These are phyloP conservation scores for Nymphalis c-album DNA, from an alignment of 2,888 invertebrate genomes.

Conservation along the genomic window DNA sequence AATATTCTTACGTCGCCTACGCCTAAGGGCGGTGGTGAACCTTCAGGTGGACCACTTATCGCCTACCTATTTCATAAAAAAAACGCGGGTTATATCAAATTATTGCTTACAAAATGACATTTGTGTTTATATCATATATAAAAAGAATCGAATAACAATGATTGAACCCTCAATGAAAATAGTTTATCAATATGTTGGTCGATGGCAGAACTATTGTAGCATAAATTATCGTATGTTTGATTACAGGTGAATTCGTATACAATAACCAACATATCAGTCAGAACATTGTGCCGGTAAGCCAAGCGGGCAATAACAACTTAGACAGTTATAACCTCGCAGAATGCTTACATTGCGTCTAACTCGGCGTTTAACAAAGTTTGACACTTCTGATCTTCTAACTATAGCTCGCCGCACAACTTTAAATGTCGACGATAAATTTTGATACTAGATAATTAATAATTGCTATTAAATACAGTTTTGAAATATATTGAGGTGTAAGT, in stretches of 20 bases:
- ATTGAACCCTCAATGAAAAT: no score
- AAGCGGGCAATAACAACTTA: conserved; percentile 64
- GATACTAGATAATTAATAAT: conserved; percentile 7
- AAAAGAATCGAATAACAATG: no score
- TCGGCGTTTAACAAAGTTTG: conserved; percentile 62
- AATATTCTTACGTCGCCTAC: no score
- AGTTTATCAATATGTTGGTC: no score
- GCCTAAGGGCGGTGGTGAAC: no score
- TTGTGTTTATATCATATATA: no score
- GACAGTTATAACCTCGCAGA: conserved; percentile 63
- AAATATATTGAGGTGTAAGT: neutral
- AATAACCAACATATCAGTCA: neutral
- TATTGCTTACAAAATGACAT: no score
- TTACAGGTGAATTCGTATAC: neutral
- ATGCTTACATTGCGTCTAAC: conserved; percentile 55
- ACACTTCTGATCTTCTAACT: conserved; percentile 56
- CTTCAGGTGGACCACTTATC: no score
- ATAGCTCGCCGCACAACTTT: conserved; percentile 56
- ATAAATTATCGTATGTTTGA: neutral
- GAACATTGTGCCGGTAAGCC: conserved; percentile 45
- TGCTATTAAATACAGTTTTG: neutral
- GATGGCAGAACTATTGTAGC: no score
- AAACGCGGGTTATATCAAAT: no score
- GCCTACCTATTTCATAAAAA: no score
- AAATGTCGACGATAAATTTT: conserved; percentile 39